A percentile compares a stretch with the other conserved stretches of the same genome.
These are phyloP conservation scores for Theretra japonica DNA, from an alignment of 2,888 invertebrate genomes.

Conservation along the genomic window DNA sequence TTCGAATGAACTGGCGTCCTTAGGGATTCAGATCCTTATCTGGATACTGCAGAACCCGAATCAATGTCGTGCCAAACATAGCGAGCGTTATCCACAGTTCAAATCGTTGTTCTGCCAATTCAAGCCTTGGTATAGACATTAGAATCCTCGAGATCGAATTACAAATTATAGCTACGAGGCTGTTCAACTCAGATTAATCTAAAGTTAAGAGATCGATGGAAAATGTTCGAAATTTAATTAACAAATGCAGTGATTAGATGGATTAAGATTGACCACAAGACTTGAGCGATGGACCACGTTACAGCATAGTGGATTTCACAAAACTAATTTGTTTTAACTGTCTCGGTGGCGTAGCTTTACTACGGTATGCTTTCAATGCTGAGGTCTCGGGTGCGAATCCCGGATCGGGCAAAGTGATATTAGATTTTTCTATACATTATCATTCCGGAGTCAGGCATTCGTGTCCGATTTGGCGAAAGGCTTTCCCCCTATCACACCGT, in stretches of 20 bases:
- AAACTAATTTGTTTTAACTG: no score
- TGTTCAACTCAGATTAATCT: neutral
- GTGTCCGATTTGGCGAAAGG: no score
- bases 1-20: constrained; percentile 15
- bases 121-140: constrained; percentile 27
- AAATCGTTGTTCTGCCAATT: constrained; percentile 39
- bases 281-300: neutral
- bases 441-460: no score
- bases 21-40: constrained; percentile 40
- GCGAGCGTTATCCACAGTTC: constrained; percentile 42
- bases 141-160: constrained; percentile 23
- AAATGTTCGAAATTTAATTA: neutral
- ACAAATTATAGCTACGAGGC: constrained; percentile 2
- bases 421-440: no score
- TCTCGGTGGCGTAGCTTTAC: no score
- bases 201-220: neutral
- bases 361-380: no score
- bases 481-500: no score
- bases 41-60: constrained; percentile 43
- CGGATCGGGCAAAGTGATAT: no score
- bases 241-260: neutral
- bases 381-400: no score
- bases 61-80: constrained; percentile 49
- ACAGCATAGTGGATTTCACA: no score
- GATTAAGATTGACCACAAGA: neutral